phyloP scores from a whole-genome alignment of 92 coral and sea anemone genomes.

The Epizoanthus illoricatus region DNA sequence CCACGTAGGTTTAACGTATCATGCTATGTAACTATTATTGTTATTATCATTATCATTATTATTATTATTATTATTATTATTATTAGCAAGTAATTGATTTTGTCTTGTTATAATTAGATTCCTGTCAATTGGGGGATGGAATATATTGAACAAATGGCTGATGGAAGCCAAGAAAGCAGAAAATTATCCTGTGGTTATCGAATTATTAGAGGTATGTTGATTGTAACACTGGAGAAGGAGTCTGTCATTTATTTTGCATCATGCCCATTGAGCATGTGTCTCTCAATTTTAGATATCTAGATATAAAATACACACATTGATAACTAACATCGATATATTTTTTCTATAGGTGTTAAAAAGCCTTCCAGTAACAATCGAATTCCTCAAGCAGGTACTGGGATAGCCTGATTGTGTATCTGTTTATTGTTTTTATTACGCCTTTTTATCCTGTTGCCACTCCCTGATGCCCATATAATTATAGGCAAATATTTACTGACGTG shows the following conservation, averaged over 20 bases:
- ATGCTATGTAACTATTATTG: too few species aligned
- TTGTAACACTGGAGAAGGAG: not conserved
- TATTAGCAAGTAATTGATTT: not conserved
- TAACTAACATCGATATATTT: not conserved
- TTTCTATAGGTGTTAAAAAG: constrained; percentile 73
- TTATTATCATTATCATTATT: not conserved
- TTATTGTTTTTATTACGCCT: not conserved
- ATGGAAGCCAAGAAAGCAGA: constrained; percentile 85
- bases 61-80: not conserved
- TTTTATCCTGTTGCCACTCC: too few species aligned
- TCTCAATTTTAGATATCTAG: not conserved
- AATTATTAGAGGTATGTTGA: constrained; percentile 75
- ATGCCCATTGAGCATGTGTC: not conserved
- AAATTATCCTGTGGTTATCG: constrained; percentile 78
- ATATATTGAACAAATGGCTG: constrained; percentile 88
- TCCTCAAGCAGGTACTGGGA: constrained; percentile 82
- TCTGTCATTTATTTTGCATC: not conserved
- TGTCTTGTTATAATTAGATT: constrained; percentile 54
- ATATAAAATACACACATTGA: not conserved
- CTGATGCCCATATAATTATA: too few species aligned
- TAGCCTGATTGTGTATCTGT: not conserved
- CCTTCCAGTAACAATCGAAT: constrained; percentile 89
- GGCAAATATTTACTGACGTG: too few species aligned
- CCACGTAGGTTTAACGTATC: too few species aligned
- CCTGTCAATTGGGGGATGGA: constrained; percentile 88